These are phyloP conservation scores for Mus minutoides DNA, from an alignment of 2,797 vertebrate genomes.

Conservation along the genomic window DNA sequence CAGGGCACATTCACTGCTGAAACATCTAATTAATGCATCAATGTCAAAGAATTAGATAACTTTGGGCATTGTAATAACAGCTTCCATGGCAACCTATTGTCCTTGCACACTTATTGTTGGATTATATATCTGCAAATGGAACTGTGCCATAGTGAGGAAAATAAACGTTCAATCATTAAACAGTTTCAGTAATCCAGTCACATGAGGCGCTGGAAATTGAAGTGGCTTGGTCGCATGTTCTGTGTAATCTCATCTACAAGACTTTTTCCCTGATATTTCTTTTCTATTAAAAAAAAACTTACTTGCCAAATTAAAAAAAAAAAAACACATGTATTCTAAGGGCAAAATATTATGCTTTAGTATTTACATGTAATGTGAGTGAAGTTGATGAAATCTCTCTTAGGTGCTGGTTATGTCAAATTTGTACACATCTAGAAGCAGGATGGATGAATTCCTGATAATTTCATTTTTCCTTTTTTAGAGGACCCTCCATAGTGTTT, in stretches of 20 bases:
- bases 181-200: conserved; percentile 12
- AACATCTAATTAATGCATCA: conserved; percentile 48
- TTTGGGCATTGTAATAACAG: background rate
- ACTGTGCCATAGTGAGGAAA: background rate
- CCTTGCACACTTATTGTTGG: conserved; percentile 17
- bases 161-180: conserved; percentile 25
- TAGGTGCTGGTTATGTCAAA: background rate
- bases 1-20: background rate
- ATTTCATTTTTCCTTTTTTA: background rate
- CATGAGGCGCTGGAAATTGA: background rate
- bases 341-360: background rate
- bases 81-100: conserved; percentile 68
- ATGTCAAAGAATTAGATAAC: conserved; percentile 13
- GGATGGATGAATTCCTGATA: background rate
- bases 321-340: background rate
- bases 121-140: background rate
- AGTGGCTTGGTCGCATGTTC: background rate
- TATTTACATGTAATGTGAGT: background rate
- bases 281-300: background rate
- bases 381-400: background rate
- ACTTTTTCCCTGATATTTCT: background rate
- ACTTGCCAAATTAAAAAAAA: background rate
- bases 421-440: background rate
- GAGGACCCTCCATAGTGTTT: background rate
- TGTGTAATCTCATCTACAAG: background rate